Percentiles rank a stretch among this genome's conserved stretches.
These are phyloP conservation scores for Drosophila subobscura DNA, from an alignment of 1,140 invertebrate genomes.

Conservation along the genomic window DNA sequence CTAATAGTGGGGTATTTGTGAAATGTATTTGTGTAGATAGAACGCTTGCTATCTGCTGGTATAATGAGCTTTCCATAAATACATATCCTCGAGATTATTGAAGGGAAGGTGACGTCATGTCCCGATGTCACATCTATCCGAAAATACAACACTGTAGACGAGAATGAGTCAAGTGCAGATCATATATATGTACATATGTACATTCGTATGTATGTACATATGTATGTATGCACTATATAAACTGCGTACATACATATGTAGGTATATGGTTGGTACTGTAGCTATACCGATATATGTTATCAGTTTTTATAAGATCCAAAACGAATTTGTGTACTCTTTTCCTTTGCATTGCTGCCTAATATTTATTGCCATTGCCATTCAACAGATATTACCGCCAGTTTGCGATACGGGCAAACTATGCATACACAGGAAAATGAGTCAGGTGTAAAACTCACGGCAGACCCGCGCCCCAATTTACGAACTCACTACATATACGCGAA, in stretches of 20 bases:
- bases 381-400: conserved; percentile 33
- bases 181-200: conserved; percentile 13
- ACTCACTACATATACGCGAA: conserved; percentile 17
- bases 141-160: conserved; percentile 41
- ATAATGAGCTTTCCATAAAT: no score
- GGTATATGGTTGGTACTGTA: background rate
- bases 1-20: background rate
- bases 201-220: background rate
- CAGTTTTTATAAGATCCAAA: conserved; percentile 55
- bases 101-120: conserved; percentile 49
- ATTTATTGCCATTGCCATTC: conserved; percentile 22
- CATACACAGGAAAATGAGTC: conserved; percentile 43
- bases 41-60: background rate
- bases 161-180: conserved; percentile 59
- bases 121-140: conserved; percentile 34
- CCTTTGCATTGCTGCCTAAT: background rate
- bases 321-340: conserved; percentile 45
- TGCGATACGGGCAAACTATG: conserved; percentile 4
- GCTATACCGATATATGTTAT: conserved; percentile 51
- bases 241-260: no score
- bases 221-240: background rate
- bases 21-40: no score
- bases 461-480: conserved; percentile 23
- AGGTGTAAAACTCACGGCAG: conserved; percentile 32
- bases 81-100: no score